These are phyloP conservation scores for Trachymyrmex cornetzi DNA, from an alignment of 1,140 invertebrate species.

Conservation along the genomic window DNA sequence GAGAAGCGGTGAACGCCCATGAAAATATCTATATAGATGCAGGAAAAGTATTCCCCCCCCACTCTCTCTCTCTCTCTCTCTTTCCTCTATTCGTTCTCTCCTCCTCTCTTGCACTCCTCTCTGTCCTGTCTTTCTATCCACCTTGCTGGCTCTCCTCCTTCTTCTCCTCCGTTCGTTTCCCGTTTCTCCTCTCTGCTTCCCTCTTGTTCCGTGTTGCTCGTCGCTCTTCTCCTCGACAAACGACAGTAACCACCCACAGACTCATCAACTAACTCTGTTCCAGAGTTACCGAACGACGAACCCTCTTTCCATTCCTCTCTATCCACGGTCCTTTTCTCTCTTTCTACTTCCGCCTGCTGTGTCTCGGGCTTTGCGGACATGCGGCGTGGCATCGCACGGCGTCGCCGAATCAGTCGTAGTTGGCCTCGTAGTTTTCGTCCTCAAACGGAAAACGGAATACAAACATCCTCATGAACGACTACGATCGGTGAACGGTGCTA, in stretches of 20 bases:
- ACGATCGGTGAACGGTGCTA: slow-evolving; percentile 38
- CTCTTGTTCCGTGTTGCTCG: slow-evolving; percentile 57
- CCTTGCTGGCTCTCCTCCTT: slow-evolving; percentile 41
- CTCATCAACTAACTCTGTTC: slow-evolving; percentile 86
- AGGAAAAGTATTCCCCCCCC: slow-evolving; percentile 64
- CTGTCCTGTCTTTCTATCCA: slow-evolving; percentile 58
- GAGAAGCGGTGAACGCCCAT: slow-evolving; percentile 67
- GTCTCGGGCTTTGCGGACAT: slow-evolving; percentile 54
- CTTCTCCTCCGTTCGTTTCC: slow-evolving; percentile 41
- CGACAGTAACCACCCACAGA: slow-evolving; percentile 83
- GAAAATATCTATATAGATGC: slow-evolving; percentile 78
- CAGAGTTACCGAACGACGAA: slow-evolving; percentile 82
- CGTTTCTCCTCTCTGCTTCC: slow-evolving; percentile 49
- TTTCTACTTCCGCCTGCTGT: slow-evolving; percentile 56
- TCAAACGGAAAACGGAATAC: slow-evolving; percentile 84
- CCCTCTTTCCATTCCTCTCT: background rate
- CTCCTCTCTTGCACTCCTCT: slow-evolving; percentile 37
- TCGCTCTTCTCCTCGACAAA: slow-evolving; percentile 78
- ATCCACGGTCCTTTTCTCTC: slow-evolving; percentile 48
- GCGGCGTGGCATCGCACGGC: slow-evolving; percentile 71
- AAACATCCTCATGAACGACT: slow-evolving; percentile 79
- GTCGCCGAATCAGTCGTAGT: slow-evolving; percentile 84
- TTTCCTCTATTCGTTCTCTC: slow-evolving; percentile 35
- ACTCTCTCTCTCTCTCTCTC: slow-evolving; percentile 51
- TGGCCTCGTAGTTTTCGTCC: slow-evolving; percentile 83